phyloP scores from a whole-genome alignment of 2,797 vertebrate species.

The Lycodopsis pacificus region DNA sequence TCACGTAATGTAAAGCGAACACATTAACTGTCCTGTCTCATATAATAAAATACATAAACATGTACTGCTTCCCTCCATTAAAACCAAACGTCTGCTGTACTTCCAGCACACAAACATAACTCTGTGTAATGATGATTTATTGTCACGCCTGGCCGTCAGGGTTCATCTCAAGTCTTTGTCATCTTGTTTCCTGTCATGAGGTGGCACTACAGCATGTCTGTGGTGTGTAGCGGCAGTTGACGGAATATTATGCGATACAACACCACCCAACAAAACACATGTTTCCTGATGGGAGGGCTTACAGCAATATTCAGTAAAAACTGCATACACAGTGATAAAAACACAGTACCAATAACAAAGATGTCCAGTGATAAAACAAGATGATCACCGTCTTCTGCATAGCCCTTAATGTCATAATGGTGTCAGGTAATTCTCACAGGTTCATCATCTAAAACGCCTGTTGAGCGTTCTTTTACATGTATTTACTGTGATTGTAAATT shows the following conservation, averaged over 20 bases:
- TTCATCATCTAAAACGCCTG: neutral
- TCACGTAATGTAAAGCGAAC: too few species aligned
- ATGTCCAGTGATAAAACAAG: neutral
- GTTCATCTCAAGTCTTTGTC: neutral
- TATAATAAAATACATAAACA: neutral
- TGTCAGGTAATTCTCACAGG: constrained; percentile 24
- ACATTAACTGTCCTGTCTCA: neutral
- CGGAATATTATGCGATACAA: neutral
- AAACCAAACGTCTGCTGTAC: neutral
- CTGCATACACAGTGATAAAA: neutral
- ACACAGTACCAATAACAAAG: too few species aligned
- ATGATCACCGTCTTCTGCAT: constrained; percentile 13
- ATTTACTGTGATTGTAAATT: neutral
- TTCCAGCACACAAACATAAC: neutral
- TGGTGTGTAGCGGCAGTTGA: neutral
- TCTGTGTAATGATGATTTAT: neutral
- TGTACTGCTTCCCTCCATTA: neutral
- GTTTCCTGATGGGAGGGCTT: neutral
- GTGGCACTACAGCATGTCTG: neutral
- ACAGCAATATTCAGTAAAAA: neutral
- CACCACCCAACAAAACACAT: neutral
- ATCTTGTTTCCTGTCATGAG: constrained; percentile 1
- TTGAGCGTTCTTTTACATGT: neutral
- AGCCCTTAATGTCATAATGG: constrained; percentile 10
- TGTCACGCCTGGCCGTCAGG: neutral